Base-by-base conservation (phyloP, 2,113 vertebrate genomes). In the Dendrocopos noguchii region DNA sequence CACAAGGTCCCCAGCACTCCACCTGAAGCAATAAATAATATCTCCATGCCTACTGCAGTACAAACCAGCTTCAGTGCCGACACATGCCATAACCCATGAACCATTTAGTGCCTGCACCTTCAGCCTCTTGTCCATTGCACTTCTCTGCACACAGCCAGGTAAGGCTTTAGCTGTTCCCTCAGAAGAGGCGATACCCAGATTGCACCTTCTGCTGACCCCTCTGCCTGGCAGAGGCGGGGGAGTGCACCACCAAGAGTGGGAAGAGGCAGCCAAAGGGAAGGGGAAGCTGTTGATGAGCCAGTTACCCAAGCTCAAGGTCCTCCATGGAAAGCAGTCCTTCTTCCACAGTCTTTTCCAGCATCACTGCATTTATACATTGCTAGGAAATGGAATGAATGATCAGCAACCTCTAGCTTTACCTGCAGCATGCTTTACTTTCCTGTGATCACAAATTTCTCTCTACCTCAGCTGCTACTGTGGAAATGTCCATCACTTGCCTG, bases 1-100 rank as follows among this genome's bases (percentile, higher is more conserved):
- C 36, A 24, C 84, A 87, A 61, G 25, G 83, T 82, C 94, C 82
- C 93, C 36, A 73, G 84, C 85, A 72, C 72, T 94, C 75, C 27
- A 72, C 74, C 86, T 68, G 19, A 82, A 96, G 90, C 77, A 96
- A 90, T 80, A 78, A 88, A 87, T 91, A 95, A 80, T 50, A 47
- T 72, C 42, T 52, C 31, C 76, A 84, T 72, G 18, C 4, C 70
- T 80, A 80, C 44, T 78, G 90, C 75, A 91, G 85, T 93, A 88
- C 14, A 92, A 91, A 94, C 88, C 18, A 94, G 67, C 80, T 80
- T 88, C 70, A 83, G 73, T 52, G 95, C 56, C 89, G 64, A 85
- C 87, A 73, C 57, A 80, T 3, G 5, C 63, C 46, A 27, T 46
- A 72, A 5, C 22, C 44, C 7, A 15, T 73, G 7, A 70, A 91